Percentiles rank a stretch among this genome's conserved stretches.
Evolutionary conservation across 2,888 invertebrate species (phyloP).

Genomic region (Drosophila eohydei): DNA sequence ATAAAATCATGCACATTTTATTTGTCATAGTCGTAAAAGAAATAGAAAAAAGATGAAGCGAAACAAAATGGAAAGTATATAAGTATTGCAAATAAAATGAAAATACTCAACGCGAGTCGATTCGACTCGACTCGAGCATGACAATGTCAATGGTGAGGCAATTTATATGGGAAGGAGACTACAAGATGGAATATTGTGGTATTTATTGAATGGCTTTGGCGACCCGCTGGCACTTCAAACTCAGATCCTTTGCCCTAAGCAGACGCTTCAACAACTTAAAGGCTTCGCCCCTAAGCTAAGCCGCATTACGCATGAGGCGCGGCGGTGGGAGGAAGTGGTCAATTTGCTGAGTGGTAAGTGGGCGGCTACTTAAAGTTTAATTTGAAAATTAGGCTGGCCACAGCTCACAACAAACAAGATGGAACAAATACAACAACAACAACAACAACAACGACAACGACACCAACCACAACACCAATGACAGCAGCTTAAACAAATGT

Average conservation of each 20-base stretch:
- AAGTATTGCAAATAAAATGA: constrained; percentile 75
- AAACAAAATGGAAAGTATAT: constrained; percentile 58
- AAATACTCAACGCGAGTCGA: constrained; percentile 59
- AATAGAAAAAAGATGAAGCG: constrained; percentile 42
- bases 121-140: constrained; percentile 44
- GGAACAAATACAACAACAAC: constrained; percentile 20
- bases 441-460: constrained; percentile 14
- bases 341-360: constrained; percentile 38
- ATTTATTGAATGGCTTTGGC: constrained; percentile 75
- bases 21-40: constrained; percentile 76
- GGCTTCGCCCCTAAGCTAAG: constrained; percentile 41
- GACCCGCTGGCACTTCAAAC: constrained; percentile 21
- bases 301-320: constrained; percentile 28
- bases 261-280: constrained; percentile 33
- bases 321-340: constrained; percentile 28
- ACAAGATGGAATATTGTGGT: constrained; percentile 70
- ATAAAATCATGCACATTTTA: constrained; percentile 81
- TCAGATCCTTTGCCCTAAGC: constrained; percentile 26
- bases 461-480: constrained; percentile 35
- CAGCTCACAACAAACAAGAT: constrained; percentile 40
- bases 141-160: constrained; percentile 69
- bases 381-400: constrained; percentile 60
- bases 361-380: constrained; percentile 69
- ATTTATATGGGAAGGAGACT: constrained; percentile 23
- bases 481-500: constrained; percentile 70